These are phyloP conservation scores for Pterostichus madidus DNA, from an alignment of 2,888 invertebrate genomes.

Conservation along the genomic window DNA sequence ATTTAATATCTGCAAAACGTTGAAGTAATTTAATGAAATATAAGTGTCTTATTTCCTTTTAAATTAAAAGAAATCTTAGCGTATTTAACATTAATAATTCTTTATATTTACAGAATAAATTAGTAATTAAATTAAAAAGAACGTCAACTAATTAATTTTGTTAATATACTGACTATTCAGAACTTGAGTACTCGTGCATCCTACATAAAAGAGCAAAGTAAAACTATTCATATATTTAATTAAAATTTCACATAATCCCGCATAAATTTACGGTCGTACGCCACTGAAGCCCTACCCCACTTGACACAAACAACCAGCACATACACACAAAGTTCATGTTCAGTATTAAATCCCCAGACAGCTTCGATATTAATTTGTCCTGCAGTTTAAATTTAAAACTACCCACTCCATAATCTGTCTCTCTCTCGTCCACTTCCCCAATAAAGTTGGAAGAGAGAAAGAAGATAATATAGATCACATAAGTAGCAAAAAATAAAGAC, in stretches of 20 bases:
- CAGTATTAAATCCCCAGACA: constrained; percentile 12
- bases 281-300: neutral
- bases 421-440: neutral
- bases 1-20: no score
- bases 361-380: constrained; percentile 27
- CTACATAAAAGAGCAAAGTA: constrained; percentile 1
- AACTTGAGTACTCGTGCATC: neutral
- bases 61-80: no score
- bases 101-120: no score
- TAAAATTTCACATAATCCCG: constrained; percentile 25
- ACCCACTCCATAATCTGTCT: constrained; percentile 1
- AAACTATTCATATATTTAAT: constrained; percentile 29
- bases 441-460: constrained; percentile 2
- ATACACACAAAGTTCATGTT: constrained; percentile 9
- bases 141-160: neutral
- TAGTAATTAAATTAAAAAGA: constrained; percentile 6
- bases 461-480: constrained; percentile 4
- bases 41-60: no score
- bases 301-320: neutral
- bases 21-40: no score
- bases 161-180: neutral
- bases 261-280: neutral
- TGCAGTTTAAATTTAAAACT: constrained; percentile 23
- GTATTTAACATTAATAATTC: no score
- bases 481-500: constrained; percentile 41